phyloP scores from a whole-genome alignment of 53 echinoderm and acorn worm genomes.

The Henricia sp. region DNA sequence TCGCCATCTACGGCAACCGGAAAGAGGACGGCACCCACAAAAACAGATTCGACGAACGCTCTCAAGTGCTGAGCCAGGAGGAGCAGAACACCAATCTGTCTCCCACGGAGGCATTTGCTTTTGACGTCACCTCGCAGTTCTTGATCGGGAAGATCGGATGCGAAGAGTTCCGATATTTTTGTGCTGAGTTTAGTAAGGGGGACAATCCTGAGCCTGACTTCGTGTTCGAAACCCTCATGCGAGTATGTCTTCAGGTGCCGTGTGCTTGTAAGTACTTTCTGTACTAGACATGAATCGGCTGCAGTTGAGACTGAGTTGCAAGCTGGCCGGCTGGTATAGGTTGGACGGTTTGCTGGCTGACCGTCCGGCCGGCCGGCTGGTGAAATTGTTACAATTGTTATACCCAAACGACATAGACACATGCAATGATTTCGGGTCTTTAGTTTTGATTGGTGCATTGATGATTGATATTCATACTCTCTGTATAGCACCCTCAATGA shows the following conservation, averaged over 20 bases:
- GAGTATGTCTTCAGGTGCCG: constrained; percentile 7
- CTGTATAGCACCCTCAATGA: too few species aligned
- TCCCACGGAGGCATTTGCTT: constrained; percentile 6
- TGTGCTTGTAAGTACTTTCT: constrained; percentile 20
- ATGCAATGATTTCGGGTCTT: too few species aligned
- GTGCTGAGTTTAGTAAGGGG: constrained; percentile 67
- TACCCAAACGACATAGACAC: too few species aligned
- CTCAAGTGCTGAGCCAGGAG: constrained; percentile 28
- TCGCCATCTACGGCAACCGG: constrained; percentile 70
- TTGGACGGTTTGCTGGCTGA: too few species aligned
- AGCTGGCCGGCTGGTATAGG: too few species aligned
- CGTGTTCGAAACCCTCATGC: neutral
- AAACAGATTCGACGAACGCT: constrained; percentile 35
- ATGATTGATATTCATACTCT: too few species aligned
- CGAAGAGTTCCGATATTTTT: constrained; percentile 41
- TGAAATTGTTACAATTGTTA: too few species aligned
- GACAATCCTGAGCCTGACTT: constrained; percentile 53
- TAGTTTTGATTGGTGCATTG: too few species aligned
- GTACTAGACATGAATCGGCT: too few species aligned
- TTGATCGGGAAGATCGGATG: constrained; percentile 46
- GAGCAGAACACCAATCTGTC: constrained; percentile 25
- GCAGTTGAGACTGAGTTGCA: too few species aligned
- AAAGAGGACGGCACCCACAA: constrained; percentile 3
- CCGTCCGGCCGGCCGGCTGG: too few species aligned
- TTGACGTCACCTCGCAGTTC: constrained; percentile 41